Base-by-base conservation (phyloP, 2,797 vertebrate species). In the Benthosema pterotum region DNA sequence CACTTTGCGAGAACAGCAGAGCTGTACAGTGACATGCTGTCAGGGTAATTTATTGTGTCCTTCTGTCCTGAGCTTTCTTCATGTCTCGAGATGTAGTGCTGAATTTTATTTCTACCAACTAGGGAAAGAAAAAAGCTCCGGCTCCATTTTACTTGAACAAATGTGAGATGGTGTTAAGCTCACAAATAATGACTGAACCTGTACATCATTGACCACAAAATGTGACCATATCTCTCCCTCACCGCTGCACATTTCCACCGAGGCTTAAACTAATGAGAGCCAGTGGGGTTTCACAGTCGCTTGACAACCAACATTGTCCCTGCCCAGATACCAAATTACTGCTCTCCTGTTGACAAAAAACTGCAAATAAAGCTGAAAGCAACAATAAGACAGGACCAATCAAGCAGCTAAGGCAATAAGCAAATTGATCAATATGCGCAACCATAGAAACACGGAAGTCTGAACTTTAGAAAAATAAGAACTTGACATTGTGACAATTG, bases 1-100 rank as follows among this genome's bases (percentile, higher is more conserved):
- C 19, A 45, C 62, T 90, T 92, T 2, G 69, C 89, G 88, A 79
- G 69, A 88, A 93, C 58, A 91, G 88, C 60, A 93, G 77, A 17
- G 91, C n/a, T n/a, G n/a, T n/a, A n/a, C n/a, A n/a, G n/a, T n/a
- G n/a, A 87, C 22, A 72, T 91, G 88, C 74, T 92, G 86, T 11
- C 84, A 83, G 38, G 88, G 87, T 28, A 92, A 86, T 69, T 91
- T 92, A 72, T 89, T 92, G 15, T 42, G 28, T 42, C n/a, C 92
- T 85, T 55, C 91, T 84, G 82, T 92, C 93, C 79, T 91, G 93
- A 80, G 72, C 91, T 87, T n/a, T 15, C 49, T 62, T 2, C 0
- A 69, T 68, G 16, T 25, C 45, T 56, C 7, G 49, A 61, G 38
- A 65, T 22, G 18, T 18, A 47, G 51, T 12, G 57, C 28, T 25